Conservation (phyloP, 2,113 vertebrate genomes). For the Sinocyclocheilus anophthalmus region DNA sequence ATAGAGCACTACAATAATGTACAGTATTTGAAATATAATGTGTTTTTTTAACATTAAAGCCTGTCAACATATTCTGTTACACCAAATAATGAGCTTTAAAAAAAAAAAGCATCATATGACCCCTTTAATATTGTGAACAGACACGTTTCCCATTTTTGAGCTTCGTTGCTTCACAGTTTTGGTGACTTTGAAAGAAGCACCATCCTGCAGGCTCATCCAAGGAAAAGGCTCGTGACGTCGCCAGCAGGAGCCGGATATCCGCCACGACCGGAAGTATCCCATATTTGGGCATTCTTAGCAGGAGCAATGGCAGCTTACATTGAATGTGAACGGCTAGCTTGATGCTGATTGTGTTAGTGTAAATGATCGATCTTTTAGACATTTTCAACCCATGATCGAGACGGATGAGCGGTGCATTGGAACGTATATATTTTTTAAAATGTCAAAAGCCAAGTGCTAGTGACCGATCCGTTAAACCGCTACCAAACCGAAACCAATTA, state of each 20-base stretch:
- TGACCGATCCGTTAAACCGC: neutral
- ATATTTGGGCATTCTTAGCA: constrained; percentile 48
- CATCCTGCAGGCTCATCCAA: neutral
- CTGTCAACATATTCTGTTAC: too few relatives aligned
- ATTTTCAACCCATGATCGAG: neutral
- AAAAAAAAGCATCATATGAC: too few relatives aligned
- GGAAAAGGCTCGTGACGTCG: too few relatives aligned
- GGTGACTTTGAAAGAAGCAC: neutral
- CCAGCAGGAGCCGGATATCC: constrained; percentile 62
- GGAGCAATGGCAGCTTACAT: constrained; percentile 60
- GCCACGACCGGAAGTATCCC: constrained; percentile 57
- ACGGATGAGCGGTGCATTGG: neutral
- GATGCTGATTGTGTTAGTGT: neutral
- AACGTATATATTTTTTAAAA: constrained; percentile 13
- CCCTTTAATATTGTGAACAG: neutral
- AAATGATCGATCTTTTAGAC: neutral
- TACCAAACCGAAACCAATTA: constrained; percentile 20
- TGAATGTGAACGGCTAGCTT: constrained; percentile 37
- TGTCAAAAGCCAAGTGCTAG: constrained; percentile 30
- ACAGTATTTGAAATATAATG: too few relatives aligned
- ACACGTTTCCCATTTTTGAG: neutral
- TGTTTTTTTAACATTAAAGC: too few relatives aligned
- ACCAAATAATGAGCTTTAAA: too few relatives aligned
- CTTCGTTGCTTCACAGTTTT: neutral
- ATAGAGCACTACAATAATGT: too few relatives aligned